phyloP scores from a whole-genome alignment of 2,888 invertebrate genomes.

The Antheraea assamensis region DNA sequence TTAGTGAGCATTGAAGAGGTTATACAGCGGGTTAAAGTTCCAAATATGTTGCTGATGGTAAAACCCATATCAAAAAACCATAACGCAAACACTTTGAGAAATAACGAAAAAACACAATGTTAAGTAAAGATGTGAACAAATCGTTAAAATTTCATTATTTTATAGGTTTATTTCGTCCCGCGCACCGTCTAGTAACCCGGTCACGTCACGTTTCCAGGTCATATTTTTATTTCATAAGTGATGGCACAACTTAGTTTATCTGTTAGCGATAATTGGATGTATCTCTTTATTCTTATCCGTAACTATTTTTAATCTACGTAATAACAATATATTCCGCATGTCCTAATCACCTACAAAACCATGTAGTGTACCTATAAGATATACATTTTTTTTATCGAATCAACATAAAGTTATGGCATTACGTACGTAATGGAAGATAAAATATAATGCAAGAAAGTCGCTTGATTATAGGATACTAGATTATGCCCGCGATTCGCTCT shows the following conservation, averaged over 20 bases:
- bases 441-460: too few relatives aligned
- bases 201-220: slow-evolving; percentile 26
- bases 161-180: background rate
- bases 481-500: too few relatives aligned
- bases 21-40: too few relatives aligned
- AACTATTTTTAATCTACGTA: slow-evolving; percentile 20
- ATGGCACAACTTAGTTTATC: slow-evolving; percentile 25
- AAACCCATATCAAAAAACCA: too few relatives aligned
- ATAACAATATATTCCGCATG: background rate
- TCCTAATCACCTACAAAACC: background rate
- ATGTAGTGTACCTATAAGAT: background rate
- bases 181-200: slow-evolving; percentile 22
- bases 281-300: slow-evolving; percentile 6
- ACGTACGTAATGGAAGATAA: too few relatives aligned
- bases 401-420: too few relatives aligned
- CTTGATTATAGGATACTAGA: too few relatives aligned
- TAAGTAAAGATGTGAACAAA: background rate
- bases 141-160: background rate
- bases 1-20: too few relatives aligned
- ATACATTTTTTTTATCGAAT: too few relatives aligned
- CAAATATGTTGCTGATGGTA: too few relatives aligned
- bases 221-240: slow-evolving; percentile 25
- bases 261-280: slow-evolving; percentile 21
- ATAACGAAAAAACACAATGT: too few relatives aligned
- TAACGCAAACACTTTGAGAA: too few relatives aligned